Conservation (phyloP, 2,888 invertebrate species). For the Dicyrtoma fusca region DNA sequence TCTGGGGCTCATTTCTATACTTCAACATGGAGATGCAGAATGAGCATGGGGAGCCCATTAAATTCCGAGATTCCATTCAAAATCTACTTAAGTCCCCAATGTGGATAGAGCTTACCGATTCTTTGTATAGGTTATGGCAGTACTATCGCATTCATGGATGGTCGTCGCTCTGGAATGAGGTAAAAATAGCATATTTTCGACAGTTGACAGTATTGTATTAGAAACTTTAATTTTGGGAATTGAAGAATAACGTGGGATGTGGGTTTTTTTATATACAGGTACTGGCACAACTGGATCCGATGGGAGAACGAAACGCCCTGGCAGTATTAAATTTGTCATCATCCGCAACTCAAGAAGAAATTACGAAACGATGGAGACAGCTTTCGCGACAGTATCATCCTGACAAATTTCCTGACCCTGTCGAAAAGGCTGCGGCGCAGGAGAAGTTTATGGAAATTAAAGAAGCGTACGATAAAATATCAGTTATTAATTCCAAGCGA, state of each 20-base stretch:
- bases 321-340: conserved; percentile 75
- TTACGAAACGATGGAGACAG: conserved; percentile 78
- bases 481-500: conserved; percentile 77
- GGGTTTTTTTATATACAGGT: too few relatives aligned
- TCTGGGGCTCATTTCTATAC: conserved; percentile 80
- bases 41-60: conserved; percentile 82
- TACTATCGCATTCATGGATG: conserved; percentile 85
- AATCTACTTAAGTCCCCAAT: conserved; percentile 87
- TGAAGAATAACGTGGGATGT: background rate
- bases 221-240: too few relatives aligned
- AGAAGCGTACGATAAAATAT: conserved; percentile 86
- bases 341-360: conserved; percentile 82
- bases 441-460: conserved; percentile 91
- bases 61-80: conserved; percentile 81
- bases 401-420: conserved; percentile 80
- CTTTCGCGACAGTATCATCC: conserved; percentile 87
- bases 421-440: conserved; percentile 72
- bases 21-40: conserved; percentile 86
- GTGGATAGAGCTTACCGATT: conserved; percentile 73
- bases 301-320: conserved; percentile 82
- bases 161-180: conserved; percentile 82
- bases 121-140: conserved; percentile 72
- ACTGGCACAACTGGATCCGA: conserved; percentile 68
- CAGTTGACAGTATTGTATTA: too few relatives aligned
- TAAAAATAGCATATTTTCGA: too few relatives aligned